Conservation (phyloP, 37 sponge, comb jelly and placozoan genomes). For the Oscarella lobularis region DNA sequence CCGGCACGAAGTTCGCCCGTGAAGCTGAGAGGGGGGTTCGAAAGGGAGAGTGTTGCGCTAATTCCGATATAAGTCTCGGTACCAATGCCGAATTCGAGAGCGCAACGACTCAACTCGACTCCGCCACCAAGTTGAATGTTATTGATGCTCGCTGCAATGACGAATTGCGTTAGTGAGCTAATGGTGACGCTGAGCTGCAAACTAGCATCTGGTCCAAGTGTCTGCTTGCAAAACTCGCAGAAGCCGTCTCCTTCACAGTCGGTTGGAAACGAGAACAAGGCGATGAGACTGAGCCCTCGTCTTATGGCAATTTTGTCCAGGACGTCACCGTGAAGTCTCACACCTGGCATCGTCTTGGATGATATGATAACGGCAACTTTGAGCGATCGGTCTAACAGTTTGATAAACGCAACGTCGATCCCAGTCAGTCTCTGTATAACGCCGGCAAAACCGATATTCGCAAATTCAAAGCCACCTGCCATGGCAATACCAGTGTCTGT, state of each 20-base stretch:
- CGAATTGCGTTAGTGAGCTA: neutral
- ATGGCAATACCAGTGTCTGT: neutral
- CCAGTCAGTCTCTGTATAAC: neutral
- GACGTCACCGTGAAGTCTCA: neutral
- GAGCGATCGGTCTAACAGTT: neutral
- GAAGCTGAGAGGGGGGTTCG: neutral
- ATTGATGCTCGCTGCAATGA: neutral
- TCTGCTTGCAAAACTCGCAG: neutral
- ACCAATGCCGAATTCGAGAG: neutral
- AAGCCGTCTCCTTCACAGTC: neutral
- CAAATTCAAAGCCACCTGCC: neutral
- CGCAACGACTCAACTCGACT: neutral
- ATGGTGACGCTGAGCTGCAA: neutral
- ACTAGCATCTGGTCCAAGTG: neutral
- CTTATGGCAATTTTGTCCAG: neutral
- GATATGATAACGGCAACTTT: neutral
- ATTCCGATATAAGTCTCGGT: neutral
- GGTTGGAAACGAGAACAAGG: neutral
- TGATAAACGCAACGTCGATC: neutral
- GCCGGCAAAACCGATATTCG: neutral
- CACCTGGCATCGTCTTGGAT: neutral
- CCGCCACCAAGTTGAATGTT: neutral
- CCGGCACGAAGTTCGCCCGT: neutral
- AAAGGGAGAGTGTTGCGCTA: neutral
- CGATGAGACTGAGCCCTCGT: neutral